Percentiles rank a stretch among this genome's conserved stretches.
Conservation (phyloP, 2,888 invertebrate species). For the Drosophila fungiperda region DNA sequence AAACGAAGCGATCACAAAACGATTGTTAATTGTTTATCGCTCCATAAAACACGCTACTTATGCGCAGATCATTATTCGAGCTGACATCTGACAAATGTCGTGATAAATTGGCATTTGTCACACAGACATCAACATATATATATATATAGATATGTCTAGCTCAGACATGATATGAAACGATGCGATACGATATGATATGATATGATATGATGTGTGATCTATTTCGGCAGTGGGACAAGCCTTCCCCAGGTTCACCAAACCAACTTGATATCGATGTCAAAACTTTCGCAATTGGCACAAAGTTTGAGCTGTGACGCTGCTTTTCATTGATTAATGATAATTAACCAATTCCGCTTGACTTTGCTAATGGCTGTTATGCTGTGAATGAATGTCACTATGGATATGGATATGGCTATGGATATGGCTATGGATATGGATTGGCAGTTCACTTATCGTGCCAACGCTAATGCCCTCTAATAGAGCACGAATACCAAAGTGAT, state of each 20-base stretch:
- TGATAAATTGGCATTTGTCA: constrained; percentile 43
- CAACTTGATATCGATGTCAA: constrained; percentile 13
- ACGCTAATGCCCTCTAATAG: constrained; percentile 69
- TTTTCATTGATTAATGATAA: constrained; percentile 60
- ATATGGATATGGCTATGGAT: constrained; percentile 2
- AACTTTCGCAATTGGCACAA: constrained; percentile 49
- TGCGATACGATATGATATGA: background rate
- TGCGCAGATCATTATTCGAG: constrained; percentile 18
- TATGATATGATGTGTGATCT: background rate
- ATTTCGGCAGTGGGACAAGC: constrained; percentile 43
- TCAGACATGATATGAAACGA: background rate
- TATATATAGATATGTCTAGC: background rate
- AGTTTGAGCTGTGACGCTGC: constrained; percentile 15
- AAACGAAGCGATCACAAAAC: constrained; percentile 28
- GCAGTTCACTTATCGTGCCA: constrained; percentile 58
- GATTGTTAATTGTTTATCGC: constrained; percentile 39
- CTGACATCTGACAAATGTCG: constrained; percentile 36
- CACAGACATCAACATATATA: background rate
- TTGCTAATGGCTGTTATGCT: constrained; percentile 44
- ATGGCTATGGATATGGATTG: constrained; percentile 17
- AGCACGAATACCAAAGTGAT: constrained; percentile 52
- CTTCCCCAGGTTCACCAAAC: constrained; percentile 19
- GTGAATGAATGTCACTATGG: constrained; percentile 34
- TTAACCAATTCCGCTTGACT: constrained; percentile 55
- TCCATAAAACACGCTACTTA: constrained; percentile 33